These are phyloP conservation scores for Manis crassicaudata DNA, from an alignment of 2,797 vertebrate genomes.

Conservation along the genomic window DNA sequence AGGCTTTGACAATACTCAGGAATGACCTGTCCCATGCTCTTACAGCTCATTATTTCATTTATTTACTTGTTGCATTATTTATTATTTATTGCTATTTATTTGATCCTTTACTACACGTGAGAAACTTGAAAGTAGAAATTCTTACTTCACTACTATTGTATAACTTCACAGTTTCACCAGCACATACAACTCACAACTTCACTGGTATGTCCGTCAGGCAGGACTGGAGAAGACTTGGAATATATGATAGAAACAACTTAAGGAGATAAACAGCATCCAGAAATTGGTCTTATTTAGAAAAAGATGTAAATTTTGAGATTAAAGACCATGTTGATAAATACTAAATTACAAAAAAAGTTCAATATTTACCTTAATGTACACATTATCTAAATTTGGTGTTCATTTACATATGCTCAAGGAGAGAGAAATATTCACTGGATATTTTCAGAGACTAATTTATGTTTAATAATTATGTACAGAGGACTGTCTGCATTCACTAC, in stretches of 20 bases:
- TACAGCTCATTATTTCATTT: background rate
- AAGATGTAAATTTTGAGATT: background rate
- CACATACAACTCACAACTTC: too few species aligned
- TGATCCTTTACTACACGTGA: too few species aligned
- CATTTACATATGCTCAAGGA: background rate
- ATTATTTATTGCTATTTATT: background rate
- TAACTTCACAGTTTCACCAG: too few species aligned
- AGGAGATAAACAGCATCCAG: background rate
- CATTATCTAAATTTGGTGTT: background rate
- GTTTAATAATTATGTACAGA: background rate
- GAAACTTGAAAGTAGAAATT: too few species aligned
- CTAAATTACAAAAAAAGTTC: background rate
- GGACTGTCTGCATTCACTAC: background rate
- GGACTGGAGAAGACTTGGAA: too few species aligned
- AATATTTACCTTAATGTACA: background rate
- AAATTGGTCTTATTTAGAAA: background rate
- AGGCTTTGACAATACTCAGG: background rate
- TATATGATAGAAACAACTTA: too few species aligned
- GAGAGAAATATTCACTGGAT: background rate
- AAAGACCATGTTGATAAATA: background rate
- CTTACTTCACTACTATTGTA: too few species aligned
- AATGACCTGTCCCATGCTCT: background rate
- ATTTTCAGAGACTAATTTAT: background rate
- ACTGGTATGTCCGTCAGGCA: too few species aligned
- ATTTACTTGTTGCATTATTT: background rate